Base-by-base conservation (phyloP, 2,797 vertebrate species). In the Rousettus madagascariensis region DNA sequence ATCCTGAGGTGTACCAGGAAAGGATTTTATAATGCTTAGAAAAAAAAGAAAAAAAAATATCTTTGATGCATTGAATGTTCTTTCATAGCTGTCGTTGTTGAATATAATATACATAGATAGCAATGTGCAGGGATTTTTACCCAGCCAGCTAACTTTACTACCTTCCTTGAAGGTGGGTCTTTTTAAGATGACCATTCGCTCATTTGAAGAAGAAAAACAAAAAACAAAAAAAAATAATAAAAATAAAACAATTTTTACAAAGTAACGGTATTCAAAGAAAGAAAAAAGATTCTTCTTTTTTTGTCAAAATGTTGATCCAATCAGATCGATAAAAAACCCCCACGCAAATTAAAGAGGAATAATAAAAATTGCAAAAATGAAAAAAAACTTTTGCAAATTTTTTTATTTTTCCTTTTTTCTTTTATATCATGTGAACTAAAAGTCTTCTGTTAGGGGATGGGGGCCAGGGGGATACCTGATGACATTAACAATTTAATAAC, bases 171-270 rank as follows among this genome's bases (percentile, higher is more conserved):
- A 99, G 99, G 99, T 98, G 99, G 99, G 98, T 99, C 99, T 99
- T 99, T 99, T 99, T 99, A 99, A 99, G 99, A 99, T 99, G 99
- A 99, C 99, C 99, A 99, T 99, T 99, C 99, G 99, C 99, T 99
- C 98, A 98, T 99, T 99, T 99, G 98, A 99, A 99, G 98, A 98
- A 98, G 98, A 98, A 98, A 98, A 98, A 98, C 92, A 98, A 98
- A 98, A 98, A 91, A 96, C 68, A 95, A 96, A 97, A 97, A 98
- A 97, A 92, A 95, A 86, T 83, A 93, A 96, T 93, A 97, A 97
- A 98, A 98, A 98, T 97, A 98, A 98, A 98, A 98, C 97, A 98
- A 98, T 99, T 99, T 99, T 99, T 99, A 98, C 98, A 95, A 98
- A 98, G 98, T 98, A 98, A 98, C 98, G 98, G 98, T 97, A 98